Conservation (phyloP, 1,140 invertebrate genomes). For the Propsilocerus akamusi region DNA sequence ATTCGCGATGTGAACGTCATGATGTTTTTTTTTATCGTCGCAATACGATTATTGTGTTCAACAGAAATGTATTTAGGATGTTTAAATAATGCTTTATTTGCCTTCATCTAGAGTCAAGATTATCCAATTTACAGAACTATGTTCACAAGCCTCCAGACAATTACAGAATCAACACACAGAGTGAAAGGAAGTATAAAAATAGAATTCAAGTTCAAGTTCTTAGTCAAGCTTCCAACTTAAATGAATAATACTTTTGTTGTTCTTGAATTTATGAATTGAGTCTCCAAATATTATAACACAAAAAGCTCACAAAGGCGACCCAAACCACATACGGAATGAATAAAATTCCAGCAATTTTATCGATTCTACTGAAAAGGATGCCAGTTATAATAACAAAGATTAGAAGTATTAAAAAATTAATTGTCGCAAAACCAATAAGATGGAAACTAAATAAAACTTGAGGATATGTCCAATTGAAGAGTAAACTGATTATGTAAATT, state of each 20-base stretch:
- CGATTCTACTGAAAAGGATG: conserved; percentile 44
- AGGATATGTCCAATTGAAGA: conserved; percentile 72
- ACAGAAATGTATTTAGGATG: too few relatives aligned
- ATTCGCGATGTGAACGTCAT: too few relatives aligned
- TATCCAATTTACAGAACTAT: too few relatives aligned
- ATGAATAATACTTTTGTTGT: not conserved
- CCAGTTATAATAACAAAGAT: conserved; percentile 16
- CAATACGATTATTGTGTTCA: too few relatives aligned
- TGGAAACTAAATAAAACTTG: conserved; percentile 67
- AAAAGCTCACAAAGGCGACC: conserved; percentile 42
- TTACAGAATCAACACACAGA: too few relatives aligned
- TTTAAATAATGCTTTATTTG: too few relatives aligned
- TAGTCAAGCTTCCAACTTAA: too few relatives aligned
- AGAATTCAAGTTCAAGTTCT: too few relatives aligned
- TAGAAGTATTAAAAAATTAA: conserved; percentile 8
- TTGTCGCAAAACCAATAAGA: conserved; percentile 48
- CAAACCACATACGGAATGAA: conserved; percentile 64
- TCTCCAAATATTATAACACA: conserved; percentile 40
- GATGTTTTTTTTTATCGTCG: too few relatives aligned
- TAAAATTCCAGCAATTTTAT: conserved; percentile 46
- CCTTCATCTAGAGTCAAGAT: too few relatives aligned
- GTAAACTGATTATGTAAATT: conserved; percentile 54
- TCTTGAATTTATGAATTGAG: not conserved
- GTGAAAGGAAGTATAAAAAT: too few relatives aligned
- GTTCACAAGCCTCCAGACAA: too few relatives aligned